Evolutionary conservation across 2,888 invertebrate genomes (phyloP).

Genomic region (Leptura quadrifasciata): DNA sequence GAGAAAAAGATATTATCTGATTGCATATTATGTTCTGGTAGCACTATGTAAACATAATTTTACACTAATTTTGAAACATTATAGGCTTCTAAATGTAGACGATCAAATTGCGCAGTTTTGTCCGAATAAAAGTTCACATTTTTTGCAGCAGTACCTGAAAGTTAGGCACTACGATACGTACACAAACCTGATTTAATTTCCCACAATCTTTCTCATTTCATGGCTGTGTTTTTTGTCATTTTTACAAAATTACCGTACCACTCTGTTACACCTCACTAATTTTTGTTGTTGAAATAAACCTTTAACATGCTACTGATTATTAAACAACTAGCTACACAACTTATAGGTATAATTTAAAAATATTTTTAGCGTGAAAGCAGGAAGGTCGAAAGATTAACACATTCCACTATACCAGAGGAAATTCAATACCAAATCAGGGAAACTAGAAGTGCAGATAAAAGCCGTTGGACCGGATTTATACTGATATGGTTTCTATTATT

Average conservation of each 20-base stretch:
- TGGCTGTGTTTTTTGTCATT: background rate
- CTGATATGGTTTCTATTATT: slow-evolving; percentile 29
- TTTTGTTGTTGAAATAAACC: background rate
- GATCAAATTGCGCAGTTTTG: background rate
- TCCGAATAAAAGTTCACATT: background rate
- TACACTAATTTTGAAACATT: background rate
- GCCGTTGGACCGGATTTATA: slow-evolving; percentile 32
- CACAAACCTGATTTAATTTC: background rate
- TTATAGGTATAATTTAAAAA: background rate
- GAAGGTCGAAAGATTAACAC: slow-evolving; percentile 26
- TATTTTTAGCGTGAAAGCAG: slow-evolving; percentile 11
- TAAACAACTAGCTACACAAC: background rate
- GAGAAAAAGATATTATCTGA: no score
- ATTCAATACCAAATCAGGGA: slow-evolving; percentile 14
- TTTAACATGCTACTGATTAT: background rate
- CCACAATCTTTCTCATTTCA: background rate
- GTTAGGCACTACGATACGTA: background rate
- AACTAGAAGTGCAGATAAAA: slow-evolving; percentile 19
- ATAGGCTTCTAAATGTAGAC: background rate
- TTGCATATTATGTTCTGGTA: no score
- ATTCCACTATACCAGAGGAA: slow-evolving; percentile 5
- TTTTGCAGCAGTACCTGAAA: background rate
- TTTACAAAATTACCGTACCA: background rate
- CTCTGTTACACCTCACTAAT: background rate
- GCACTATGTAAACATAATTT: background rate